Percentiles rank a stretch among this genome's conserved stretches.
Conservation (phyloP, 2,888 invertebrate genomes). For the Drosophila siamana region DNA sequence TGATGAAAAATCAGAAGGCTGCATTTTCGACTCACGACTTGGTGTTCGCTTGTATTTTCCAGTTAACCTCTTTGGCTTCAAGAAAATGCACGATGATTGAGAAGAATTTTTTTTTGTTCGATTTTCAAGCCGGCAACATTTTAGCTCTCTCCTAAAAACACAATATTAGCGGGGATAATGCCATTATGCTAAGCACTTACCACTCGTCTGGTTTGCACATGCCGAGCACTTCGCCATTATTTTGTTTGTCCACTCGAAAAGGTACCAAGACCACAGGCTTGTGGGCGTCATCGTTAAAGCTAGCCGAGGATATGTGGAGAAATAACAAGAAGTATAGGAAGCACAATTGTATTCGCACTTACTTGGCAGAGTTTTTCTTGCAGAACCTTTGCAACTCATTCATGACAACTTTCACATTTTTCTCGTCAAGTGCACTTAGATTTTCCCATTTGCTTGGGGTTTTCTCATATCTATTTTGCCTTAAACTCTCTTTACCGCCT, state of each 20-base stretch:
- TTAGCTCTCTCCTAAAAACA: constrained; percentile 27
- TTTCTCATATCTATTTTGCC: not conserved
- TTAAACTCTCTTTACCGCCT: not conserved
- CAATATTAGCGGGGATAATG: not conserved
- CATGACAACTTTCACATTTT: constrained; percentile 7
- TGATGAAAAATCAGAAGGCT: not conserved
- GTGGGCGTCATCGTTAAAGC: not conserved
- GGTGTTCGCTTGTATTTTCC: not conserved
- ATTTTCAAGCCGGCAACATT: too few relatives aligned
- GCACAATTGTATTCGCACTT: not conserved
- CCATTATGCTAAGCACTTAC: constrained; percentile 10
- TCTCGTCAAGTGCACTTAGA: constrained; percentile 6
- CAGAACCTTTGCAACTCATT: constrained; percentile 20
- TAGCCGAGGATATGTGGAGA: not conserved
- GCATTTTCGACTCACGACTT: not conserved
- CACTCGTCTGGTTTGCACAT: constrained; percentile 44
- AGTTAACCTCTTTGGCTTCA: not conserved
- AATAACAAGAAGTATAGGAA: too few relatives aligned
- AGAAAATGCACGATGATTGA: not conserved
- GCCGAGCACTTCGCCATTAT: not conserved
- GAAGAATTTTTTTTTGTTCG: not conserved
- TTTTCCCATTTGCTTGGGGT: not conserved
- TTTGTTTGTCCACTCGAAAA: not conserved
- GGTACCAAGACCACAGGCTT: constrained; percentile 34
- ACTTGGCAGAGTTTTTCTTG: constrained; percentile 3